Conservation (phyloP, 53 echinoderm and acorn worm genomes). For the Luidia sarsii region DNA sequence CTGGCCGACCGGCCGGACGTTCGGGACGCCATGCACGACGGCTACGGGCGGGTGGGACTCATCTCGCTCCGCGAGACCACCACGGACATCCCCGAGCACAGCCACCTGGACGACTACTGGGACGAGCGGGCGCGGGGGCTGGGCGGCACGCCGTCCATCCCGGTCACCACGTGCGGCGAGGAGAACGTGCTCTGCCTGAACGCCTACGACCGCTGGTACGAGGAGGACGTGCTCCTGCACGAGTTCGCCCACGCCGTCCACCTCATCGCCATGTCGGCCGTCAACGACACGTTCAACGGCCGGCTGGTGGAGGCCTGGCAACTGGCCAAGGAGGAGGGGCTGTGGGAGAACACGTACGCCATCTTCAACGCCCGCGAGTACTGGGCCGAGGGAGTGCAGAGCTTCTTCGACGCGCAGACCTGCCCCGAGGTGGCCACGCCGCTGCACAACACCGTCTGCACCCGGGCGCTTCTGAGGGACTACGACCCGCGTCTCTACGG, state of each 20-base stretch:
- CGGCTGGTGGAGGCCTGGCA: not conserved
- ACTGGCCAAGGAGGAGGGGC: conserved; percentile 11
- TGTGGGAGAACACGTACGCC: conserved; percentile 46
- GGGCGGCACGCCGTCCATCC: conserved; percentile 55
- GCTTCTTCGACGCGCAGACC: conserved; percentile 62
- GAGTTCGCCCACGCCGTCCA: conserved; percentile 75
- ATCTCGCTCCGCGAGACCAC: conserved; percentile 59
- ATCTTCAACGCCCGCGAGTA: conserved; percentile 51
- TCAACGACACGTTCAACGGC: not conserved
- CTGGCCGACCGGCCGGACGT: conserved; percentile 70
- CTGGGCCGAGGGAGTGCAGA: conserved; percentile 71
- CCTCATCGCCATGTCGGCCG: conserved; percentile 40
- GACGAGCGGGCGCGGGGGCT: conserved; percentile 60
- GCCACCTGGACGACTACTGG: conserved; percentile 38
- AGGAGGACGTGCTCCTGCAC: conserved; percentile 67
- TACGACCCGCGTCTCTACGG: conserved; percentile 57
- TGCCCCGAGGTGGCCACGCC: conserved; percentile 2
- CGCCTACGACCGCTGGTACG: conserved; percentile 28
- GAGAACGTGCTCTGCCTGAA: conserved; percentile 58
- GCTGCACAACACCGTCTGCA: conserved; percentile 55
- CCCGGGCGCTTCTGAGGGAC: conserved; percentile 30
- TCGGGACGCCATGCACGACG: conserved; percentile 59
- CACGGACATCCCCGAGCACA: conserved; percentile 74
- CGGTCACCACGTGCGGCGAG: conserved; percentile 59
- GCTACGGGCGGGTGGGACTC: conserved; percentile 61